Conservation (phyloP, 1,140 invertebrate genomes). For the Fopius arisanus region DNA sequence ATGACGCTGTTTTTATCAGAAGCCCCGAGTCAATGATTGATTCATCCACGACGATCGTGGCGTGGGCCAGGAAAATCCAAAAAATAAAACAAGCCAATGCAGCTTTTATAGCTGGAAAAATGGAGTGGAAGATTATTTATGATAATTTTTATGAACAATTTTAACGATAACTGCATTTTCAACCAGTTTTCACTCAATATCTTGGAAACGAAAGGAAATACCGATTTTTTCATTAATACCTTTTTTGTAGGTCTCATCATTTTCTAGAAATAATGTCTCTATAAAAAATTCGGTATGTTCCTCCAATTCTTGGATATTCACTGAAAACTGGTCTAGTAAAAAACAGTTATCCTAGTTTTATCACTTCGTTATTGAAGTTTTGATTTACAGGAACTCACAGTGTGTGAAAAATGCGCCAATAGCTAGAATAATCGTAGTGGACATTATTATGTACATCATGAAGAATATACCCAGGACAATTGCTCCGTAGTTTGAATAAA, state of each 20-base stretch:
- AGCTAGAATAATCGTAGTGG: constrained; percentile 34
- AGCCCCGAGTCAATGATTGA: constrained; percentile 5
- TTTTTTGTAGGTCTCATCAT: no score
- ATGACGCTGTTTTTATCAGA: constrained; percentile 15
- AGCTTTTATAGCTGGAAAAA: constrained; percentile 36
- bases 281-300: no score
- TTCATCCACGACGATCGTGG: constrained; percentile 35
- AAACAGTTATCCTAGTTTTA: neutral
- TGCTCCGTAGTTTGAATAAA: constrained; percentile 25
- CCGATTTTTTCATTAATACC: no score
- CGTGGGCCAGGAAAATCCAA: constrained; percentile 37
- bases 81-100: constrained; percentile 30
- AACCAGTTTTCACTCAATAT: no score
- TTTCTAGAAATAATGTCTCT: no score
- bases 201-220: no score
- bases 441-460: constrained; percentile 35
- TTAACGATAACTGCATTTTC: no score
- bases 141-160: no score
- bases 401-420: constrained; percentile 38
- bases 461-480: constrained; percentile 32
- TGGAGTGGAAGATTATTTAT: neutral
- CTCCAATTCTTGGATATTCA: no score
- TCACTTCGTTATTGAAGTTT: neutral
- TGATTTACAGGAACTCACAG: constrained; percentile 31
- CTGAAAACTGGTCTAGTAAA: no score